Base-by-base conservation (phyloP, 2,888 invertebrate genomes). In the Atrina japonica region DNA sequence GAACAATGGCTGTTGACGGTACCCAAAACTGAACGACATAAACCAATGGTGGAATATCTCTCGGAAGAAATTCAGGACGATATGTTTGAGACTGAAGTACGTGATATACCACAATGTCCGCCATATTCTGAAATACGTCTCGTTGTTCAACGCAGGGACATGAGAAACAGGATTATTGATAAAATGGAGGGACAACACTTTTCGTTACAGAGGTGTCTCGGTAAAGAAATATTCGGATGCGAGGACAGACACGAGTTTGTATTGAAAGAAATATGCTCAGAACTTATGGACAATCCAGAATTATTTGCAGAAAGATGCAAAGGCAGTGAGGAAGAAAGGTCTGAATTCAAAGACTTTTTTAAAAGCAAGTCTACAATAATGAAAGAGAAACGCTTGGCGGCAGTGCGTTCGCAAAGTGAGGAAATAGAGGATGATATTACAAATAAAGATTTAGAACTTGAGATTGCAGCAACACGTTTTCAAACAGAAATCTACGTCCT, bases 211-310 rank as follows among this genome's bases (percentile, higher is more conserved):
- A 30, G 67, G 9, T 67, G 67, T 40, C 29, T 67, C 21, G 60
- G 67, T 27, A 67, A 67, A 53, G 67, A 67, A 45, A 59, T 67
- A 1, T 67, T 61, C 30, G 67, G 67, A 23, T 53, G 60, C 1
- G 67, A 67, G 53, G 25, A 61, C 2, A 21, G 60, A 23, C 40
- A 29, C 30, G 43, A 53, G n/a, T 23, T 29, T 30, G n/a, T 67
- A 9, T 18, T 47, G 21, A 18, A 52, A n/a, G 45, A 53, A 45
- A 23, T 60, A 6, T 52, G 56, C n/a, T 35, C 16, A 7, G 60
- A 64, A 41, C 21, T 64, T 1, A 41, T 41, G 27, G 27, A 29
- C 16, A 64, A 53, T 23, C 18, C 29, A 1, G 14, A 29, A n/a
- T n/a, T 47, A 3, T 60, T 45, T 29, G 29, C 21, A 21, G 11